A percentile compares a stretch with the other conserved stretches of the same genome.
These are phyloP conservation scores for Psilopogon haemacephalus DNA, from an alignment of 2,113 vertebrate species.

Conservation along the genomic window DNA sequence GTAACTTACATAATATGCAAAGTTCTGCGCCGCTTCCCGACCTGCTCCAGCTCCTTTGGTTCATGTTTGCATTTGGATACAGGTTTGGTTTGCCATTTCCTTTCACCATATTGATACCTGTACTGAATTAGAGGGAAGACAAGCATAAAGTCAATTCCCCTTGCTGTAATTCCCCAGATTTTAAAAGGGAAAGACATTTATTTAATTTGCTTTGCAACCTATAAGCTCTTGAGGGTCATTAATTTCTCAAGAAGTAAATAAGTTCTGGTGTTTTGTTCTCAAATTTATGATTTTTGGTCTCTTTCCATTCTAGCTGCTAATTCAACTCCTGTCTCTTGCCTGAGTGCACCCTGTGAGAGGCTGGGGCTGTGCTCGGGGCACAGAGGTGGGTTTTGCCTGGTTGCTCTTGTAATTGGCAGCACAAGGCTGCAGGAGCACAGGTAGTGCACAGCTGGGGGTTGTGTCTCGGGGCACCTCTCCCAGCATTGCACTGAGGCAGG, in stretches of 20 bases:
- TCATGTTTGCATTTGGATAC: not conserved
- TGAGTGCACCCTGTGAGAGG: not conserved
- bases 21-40: not conserved
- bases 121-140: not conserved
- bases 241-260: conserved; percentile 7
- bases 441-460: accelerated
- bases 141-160: not conserved
- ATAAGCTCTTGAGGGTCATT: conserved; percentile 4
- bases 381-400: not conserved
- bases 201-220: conserved; percentile 22
- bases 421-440: not conserved
- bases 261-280: not conserved
- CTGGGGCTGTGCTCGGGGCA: not conserved
- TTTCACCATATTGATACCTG: not conserved
- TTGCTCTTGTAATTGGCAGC: not conserved
- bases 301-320: not conserved
- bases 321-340: not conserved
- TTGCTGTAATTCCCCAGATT: not conserved
- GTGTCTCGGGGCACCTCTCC: accelerated
- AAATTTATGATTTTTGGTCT: conserved; percentile 4
- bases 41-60: not conserved
- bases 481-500: accelerated
- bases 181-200: not conserved
- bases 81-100: not conserved
- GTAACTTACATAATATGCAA: not conserved